phyloP scores from a whole-genome alignment of 2,888 invertebrate species.

The Aproaerema taeniolella region DNA sequence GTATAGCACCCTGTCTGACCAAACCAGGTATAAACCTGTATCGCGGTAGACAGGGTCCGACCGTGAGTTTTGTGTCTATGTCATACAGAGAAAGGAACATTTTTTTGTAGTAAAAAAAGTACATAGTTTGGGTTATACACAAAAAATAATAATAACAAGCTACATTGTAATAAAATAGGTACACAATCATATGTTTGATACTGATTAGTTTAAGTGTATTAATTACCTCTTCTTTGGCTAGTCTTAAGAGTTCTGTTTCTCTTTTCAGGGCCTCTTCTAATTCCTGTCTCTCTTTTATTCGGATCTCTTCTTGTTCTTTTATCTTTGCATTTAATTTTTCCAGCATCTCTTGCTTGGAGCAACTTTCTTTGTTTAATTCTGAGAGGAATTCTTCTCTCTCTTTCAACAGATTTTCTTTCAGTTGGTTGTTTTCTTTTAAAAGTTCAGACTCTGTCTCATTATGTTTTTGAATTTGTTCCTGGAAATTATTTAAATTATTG shows the following conservation, averaged over 20 bases:
- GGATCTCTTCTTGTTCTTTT: constrained; percentile 62
- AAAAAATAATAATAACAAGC: no score
- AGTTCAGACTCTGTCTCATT: constrained; percentile 59
- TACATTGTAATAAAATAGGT: no score
- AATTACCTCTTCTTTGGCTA: constrained; percentile 68
- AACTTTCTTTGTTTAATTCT: constrained; percentile 63
- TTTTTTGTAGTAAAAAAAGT: no score
- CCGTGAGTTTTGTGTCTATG: no score
- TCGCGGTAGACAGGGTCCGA: no score
- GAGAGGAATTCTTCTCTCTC: constrained; percentile 71
- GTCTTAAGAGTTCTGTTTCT: constrained; percentile 56
- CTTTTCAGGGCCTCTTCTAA: constrained; percentile 48
- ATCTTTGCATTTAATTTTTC: constrained; percentile 67
- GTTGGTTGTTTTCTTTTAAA: constrained; percentile 57
- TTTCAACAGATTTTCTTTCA: constrained; percentile 63
- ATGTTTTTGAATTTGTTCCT: constrained; percentile 62
- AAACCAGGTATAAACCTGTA: no score
- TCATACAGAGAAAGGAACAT: no score
- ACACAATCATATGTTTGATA: no score
- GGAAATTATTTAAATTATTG: constrained; percentile 22
- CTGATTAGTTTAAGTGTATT: no score
- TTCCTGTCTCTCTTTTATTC: constrained; percentile 57
- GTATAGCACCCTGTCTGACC: no score
- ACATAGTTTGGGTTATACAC: no score
- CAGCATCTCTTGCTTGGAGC: constrained; percentile 71